Percentiles rank a stretch among this genome's conserved stretches.
These are phyloP conservation scores for Eulithis prunata DNA, from an alignment of 2,888 invertebrate genomes.

Conservation along the genomic window DNA sequence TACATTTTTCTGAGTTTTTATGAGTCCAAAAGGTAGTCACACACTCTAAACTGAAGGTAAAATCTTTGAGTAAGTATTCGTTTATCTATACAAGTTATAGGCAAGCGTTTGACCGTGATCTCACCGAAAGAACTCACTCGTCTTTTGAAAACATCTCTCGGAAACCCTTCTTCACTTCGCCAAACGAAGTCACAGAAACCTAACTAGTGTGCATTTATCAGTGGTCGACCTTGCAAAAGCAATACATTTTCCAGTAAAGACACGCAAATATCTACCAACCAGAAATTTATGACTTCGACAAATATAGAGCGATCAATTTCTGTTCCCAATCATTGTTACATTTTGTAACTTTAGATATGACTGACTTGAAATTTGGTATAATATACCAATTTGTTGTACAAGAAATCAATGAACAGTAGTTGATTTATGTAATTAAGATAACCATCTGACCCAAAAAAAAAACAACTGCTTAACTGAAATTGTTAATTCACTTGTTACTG, in stretches of 20 bases:
- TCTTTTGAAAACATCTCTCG: too few species aligned
- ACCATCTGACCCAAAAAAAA: too few species aligned
- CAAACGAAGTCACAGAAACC: background rate
- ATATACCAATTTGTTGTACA: background rate
- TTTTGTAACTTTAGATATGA: conserved; percentile 25
- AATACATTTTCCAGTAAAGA: conserved; percentile 72
- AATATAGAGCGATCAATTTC: conserved; percentile 57
- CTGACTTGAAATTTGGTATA: conserved; percentile 16
- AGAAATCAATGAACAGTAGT: background rate
- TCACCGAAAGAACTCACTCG: too few species aligned
- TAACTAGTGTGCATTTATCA: conserved; percentile 29
- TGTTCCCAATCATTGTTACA: conserved; percentile 43
- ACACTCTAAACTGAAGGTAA: too few species aligned
- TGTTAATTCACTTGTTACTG: too few species aligned
- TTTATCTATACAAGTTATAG: too few species aligned
- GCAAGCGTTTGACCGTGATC: too few species aligned
- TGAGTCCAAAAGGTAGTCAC: too few species aligned
- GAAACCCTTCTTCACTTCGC: too few species aligned
- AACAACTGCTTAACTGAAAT: too few species aligned
- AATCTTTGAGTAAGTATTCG: too few species aligned
- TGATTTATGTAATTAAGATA: background rate
- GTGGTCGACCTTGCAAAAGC: conserved; percentile 66
- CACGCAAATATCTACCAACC: conserved; percentile 73
- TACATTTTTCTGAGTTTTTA: too few species aligned
- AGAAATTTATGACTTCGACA: conserved; percentile 63